These are phyloP conservation scores for Triplophysa siluroides DNA, from an alignment of 2,113 vertebrate species.

Conservation along the genomic window DNA sequence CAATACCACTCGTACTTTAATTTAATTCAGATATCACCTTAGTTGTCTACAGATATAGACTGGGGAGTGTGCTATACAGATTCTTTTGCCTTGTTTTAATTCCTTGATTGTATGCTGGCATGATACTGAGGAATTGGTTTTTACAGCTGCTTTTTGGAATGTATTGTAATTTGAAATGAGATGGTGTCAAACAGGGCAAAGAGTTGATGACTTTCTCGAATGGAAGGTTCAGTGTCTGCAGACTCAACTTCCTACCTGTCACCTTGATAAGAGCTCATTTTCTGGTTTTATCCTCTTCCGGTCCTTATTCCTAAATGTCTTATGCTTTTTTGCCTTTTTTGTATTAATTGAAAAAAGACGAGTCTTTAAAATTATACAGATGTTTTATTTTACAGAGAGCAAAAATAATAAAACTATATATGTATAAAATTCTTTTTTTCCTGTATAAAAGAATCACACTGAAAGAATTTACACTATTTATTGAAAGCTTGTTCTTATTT, in stretches of 20 bases:
- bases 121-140: slow-evolving; percentile 14
- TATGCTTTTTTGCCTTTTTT: slow-evolving; percentile 67
- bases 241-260: not conserved
- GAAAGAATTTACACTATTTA: slow-evolving; percentile 80
- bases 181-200: not conserved
- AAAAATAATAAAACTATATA: slow-evolving; percentile 71
- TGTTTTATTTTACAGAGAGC: slow-evolving; percentile 83
- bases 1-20: not conserved
- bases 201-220: slow-evolving; percentile 20
- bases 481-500: slow-evolving; percentile 93
- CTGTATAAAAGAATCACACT: slow-evolving; percentile 72
- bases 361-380: slow-evolving; percentile 53
- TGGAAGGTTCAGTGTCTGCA: slow-evolving; percentile 11
- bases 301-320: slow-evolving; percentile 87
- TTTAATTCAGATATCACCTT: not conserved
- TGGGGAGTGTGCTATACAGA: not conserved
- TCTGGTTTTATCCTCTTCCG: slow-evolving; percentile 71
- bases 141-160: slow-evolving; percentile 2
- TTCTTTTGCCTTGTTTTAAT: slow-evolving; percentile 39
- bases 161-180: not conserved
- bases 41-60: not conserved
- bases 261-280: slow-evolving; percentile 49
- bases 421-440: slow-evolving; percentile 73
- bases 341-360: slow-evolving; percentile 62
- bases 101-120: slow-evolving; percentile 31